Base-by-base conservation (phyloP, 1,140 invertebrate species). In the Popillia japonica region DNA sequence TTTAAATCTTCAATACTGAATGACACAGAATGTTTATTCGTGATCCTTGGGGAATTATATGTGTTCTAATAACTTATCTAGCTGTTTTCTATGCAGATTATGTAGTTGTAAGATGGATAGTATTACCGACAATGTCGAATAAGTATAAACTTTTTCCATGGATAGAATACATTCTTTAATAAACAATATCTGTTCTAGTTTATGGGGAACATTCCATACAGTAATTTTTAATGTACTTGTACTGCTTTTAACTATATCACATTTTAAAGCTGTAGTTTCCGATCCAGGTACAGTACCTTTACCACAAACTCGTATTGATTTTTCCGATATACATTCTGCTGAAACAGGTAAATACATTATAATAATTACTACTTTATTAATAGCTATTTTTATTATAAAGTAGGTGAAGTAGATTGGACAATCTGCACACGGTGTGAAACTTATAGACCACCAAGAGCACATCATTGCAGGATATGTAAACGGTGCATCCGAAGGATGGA, bases 11-110 rank as follows among this genome's bases (percentile, higher is more conserved):
- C 4, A 34, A 34, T 34, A 34, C 4, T 34, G 4, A 34, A 34
- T 34, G 27, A 34, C 27, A 75, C 17, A 77, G 72, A 79, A 84
- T 85, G 84, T 92, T 92, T 80, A 90, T 95, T 74, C 90, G 90
- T 80, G 96, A 97, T 90, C 95, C 95, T 44, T 98, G 96, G 86
- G 96, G 96, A 80, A 92, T 97, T 82, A 90, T 94, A 79, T 97
- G 96, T 86, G 91, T 97, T 78, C 86, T 95, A 75, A 90, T 97
- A 78, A 96, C 95, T 11, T 98, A 97, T 85, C 83, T 90, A 27
- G 94, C 94, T 34, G 90, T 98, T 48, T 90, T 96, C 81, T 97
- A 98, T 87, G 96, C 96, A 4, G 96, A 97, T 88, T 98, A 97
- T 90, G 96, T 96, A 61, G 92, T 97, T 10, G 90, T 96, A 75